phyloP scores from a whole-genome alignment of 2,888 invertebrate species.

The Frankliniella fusca region DNA sequence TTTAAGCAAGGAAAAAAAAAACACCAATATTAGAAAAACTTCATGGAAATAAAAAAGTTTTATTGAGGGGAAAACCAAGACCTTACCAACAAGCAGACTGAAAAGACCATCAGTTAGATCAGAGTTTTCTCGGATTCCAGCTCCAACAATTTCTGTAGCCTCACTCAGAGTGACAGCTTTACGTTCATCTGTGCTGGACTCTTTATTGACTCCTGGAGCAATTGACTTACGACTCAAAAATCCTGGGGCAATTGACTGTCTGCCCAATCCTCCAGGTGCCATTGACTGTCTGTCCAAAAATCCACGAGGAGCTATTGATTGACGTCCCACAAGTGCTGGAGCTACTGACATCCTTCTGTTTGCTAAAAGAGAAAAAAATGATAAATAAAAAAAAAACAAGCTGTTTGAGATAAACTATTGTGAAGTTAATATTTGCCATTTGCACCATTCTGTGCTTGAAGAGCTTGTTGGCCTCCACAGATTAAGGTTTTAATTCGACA shows the following conservation, averaged over 20 bases:
- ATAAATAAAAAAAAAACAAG: background rate
- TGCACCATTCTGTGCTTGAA: background rate
- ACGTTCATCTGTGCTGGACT: background rate
- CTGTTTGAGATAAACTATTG: background rate
- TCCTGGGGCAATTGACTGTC: background rate
- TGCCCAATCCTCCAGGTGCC: background rate
- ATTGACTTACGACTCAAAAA: background rate
- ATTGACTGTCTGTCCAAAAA: background rate
- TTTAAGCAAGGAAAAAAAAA: background rate
- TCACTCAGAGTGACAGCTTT: background rate
- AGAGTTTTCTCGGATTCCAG: background rate
- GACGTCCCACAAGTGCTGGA: background rate
- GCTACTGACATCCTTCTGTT: constrained; percentile 7
- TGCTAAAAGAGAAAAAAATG: background rate
- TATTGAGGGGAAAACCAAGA: background rate
- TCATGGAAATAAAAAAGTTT: background rate
- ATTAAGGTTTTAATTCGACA: background rate
- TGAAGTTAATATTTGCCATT: background rate
- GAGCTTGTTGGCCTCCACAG: background rate
- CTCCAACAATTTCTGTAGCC: background rate
- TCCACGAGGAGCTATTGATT: background rate
- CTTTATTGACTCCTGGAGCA: background rate
- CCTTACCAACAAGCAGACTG: background rate
- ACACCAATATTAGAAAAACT: background rate
- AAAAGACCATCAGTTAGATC: background rate